Base-by-base conservation (phyloP, 2,888 invertebrate species). In the Crocallis elinguaria region DNA sequence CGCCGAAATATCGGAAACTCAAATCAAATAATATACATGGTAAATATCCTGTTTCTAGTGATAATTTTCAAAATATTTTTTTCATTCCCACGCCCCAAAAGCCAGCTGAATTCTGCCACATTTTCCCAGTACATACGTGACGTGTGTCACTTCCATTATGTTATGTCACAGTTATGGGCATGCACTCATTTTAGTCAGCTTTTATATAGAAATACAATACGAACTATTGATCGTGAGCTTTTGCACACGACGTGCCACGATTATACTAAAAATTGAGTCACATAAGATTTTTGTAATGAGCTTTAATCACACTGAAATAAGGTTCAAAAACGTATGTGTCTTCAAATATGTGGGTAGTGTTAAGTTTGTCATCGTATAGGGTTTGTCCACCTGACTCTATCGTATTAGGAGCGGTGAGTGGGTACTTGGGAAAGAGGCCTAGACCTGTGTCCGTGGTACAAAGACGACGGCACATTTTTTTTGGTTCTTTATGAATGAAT, bases 401-500 rank as follows among this genome's bases (percentile, higher is more conserved):
- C 86, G 73, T 85, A 85, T 85, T 84, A 78, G 86, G 87, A 75
- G 71, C 73, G 64, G 82, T 74, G 81, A 77, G 71, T 75, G 81
- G 79, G 71, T 67, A 68, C 68, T 82, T 84, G 66, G 69, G 72
- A 75, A 75, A 78, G 68, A 76, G 72, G 72, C 72, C 72, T 77
- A 71, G 67, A 66, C 60, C 57, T 66, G 60, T 62, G 53, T 32
- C 50, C 55, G 57, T 61, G 60, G 59, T 59, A 60, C 67, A 71
- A 72, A 69, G 62, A 70, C 55, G 64, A 66, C 66, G 61, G 57
- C 50, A 45, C 29, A 51, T 62, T 60, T 66, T 67, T 69, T 62
- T 57, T 17, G 41, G 30, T 42, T 27, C 32, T 64, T 50, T 57
- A 30, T 52, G 37, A 44, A 54, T 58, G 50, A 36, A 53, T 41